Conservation (phyloP, 1,140 invertebrate species). For the Rhysida immarginata region DNA sequence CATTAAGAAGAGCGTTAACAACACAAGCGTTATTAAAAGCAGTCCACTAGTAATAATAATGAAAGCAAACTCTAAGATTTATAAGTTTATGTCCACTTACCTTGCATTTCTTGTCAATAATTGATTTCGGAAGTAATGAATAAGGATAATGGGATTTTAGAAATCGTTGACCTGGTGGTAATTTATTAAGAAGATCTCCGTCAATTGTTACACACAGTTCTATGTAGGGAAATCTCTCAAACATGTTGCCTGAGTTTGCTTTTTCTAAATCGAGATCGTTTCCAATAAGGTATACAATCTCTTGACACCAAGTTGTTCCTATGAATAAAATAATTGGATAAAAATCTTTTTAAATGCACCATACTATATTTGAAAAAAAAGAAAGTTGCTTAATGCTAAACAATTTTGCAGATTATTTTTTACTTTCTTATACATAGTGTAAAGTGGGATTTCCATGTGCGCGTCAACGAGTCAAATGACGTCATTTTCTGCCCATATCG, state of each 20-base stretch:
- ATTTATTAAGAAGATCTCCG: conserved; percentile 23
- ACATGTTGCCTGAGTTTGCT: conserved; percentile 24
- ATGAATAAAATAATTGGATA: conserved; percentile 9
- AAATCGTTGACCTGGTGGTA: conserved; percentile 25
- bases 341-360: too few relatives aligned
- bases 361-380: too few relatives aligned
- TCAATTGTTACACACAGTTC: conserved; percentile 34
- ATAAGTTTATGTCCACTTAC: conserved; percentile 21
- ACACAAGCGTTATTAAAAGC: too few relatives aligned
- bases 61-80: background rate
- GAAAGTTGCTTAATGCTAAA: too few relatives aligned
- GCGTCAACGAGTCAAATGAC: too few relatives aligned
- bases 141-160: conserved; percentile 36
- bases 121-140: conserved; percentile 26
- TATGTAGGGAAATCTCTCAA: conserved; percentile 35
- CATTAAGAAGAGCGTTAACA: too few relatives aligned
- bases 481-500: too few relatives aligned
- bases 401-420: too few relatives aligned
- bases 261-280: conserved; percentile 27
- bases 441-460: too few relatives aligned
- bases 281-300: conserved; percentile 34
- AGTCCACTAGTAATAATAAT: background rate
- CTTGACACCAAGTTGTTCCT: conserved; percentile 39
- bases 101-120: conserved; percentile 36
- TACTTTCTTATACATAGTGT: too few relatives aligned